These are phyloP conservation scores for western clawed frog (Xenopus tropicalis) DNA, from an alignment of 2,113 vertebrate species.

Conservation along the genomic window UCB_Xtro_10.0 CM004446.2:107333501-107334000, in stretches of 20 bases:
- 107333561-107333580: conserved; percentile 27
- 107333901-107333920: neutral
- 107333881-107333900: neutral
- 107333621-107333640: conserved; percentile 27
- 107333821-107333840: neutral
- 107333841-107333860: neutral
- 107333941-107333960: neutral
- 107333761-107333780: neutral
- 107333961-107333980: too few relatives aligned
- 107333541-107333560: conserved; percentile 27
- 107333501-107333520: conserved; percentile 5
- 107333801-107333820: neutral
- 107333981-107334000: too few relatives aligned
- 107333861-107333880: neutral
- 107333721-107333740: too few relatives aligned
- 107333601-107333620: conserved; percentile 41
- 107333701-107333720: neutral
- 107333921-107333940: neutral
- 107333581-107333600: conserved; percentile 41
- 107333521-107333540: conserved; percentile 25
- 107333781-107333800: neutral
- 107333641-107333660: conserved; percentile 30
- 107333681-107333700: conserved; percentile 11
- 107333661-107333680: neutral
- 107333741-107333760: neutral